Percentiles rank a stretch among this genome's conserved stretches.
Conservation (phyloP, 2,113 vertebrate genomes). For the Aegotheles bennettii region DNA sequence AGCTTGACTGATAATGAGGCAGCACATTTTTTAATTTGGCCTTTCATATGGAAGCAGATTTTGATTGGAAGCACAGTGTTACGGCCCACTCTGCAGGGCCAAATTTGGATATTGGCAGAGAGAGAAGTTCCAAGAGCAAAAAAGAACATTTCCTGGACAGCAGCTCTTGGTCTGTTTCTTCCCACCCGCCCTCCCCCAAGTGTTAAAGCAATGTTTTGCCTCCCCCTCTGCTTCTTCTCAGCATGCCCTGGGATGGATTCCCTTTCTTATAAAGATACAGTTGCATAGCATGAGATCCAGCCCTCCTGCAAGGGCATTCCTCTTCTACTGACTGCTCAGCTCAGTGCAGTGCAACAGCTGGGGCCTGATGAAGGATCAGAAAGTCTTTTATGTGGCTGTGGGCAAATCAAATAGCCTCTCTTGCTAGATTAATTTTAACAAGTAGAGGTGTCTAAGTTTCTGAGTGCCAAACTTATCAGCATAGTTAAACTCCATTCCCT, state of each 20-base stretch:
- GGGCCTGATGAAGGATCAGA: neutral
- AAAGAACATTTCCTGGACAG: neutral
- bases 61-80: neutral
- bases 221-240: neutral
- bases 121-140: neutral
- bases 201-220: neutral
- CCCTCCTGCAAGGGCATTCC: neutral
- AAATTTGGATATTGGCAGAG: neutral
- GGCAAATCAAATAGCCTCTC: neutral
- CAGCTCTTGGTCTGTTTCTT: neutral
- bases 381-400: neutral
- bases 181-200: neutral
- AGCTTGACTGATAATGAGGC: neutral
- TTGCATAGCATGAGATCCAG: neutral
- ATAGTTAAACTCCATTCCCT: neutral
- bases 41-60: neutral
- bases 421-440: neutral
- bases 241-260: neutral
- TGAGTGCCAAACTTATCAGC: neutral
- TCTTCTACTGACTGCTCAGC: neutral
- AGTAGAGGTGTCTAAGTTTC: neutral
- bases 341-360: neutral
- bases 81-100: neutral
- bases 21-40: neutral
- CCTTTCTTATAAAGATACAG: neutral